Percentiles rank a stretch among this genome's conserved stretches.
phyloP scores from a whole-genome alignment of 64 coral and sea anemone genomes.

The Pachyseris speciosa region DNA sequence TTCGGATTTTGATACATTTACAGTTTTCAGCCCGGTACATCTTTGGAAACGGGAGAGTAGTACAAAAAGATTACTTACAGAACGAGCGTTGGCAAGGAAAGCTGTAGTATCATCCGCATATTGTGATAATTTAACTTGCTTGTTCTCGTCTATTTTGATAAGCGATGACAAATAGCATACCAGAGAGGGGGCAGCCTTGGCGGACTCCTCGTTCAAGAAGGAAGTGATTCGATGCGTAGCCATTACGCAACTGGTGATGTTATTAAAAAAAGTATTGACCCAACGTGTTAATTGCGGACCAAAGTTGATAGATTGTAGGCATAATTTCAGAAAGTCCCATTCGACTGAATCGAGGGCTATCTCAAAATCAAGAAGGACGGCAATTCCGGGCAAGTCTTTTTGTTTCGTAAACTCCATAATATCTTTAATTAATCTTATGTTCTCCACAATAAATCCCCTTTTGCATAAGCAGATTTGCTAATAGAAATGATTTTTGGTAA shows the following conservation, averaged over 20 bases:
- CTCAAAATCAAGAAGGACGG: conserved; percentile 6
- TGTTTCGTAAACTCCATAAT: not conserved
- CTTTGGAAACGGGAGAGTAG: too few species aligned
- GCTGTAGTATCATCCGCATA: too few species aligned
- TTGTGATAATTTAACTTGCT: too few species aligned
- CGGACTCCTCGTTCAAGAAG: not conserved
- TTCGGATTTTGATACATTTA: not conserved
- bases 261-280: not conserved
- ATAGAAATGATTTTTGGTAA: too few species aligned
- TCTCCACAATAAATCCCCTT: too few species aligned
- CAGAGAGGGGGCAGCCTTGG: conserved; percentile 5
- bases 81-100: too few species aligned
- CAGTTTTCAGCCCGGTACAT: too few species aligned
- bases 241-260: conserved; percentile 5
- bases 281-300: not conserved
- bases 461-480: too few species aligned
- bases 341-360: conserved; percentile 7
- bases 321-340: not conserved
- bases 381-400: not conserved
- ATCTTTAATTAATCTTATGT: not conserved
- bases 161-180: not conserved
- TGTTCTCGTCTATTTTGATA: too few species aligned
- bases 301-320: not conserved
- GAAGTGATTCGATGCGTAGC: not conserved
- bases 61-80: too few species aligned